Conservation (phyloP, 2,888 invertebrate species). For the Stictocephala bisonia region DNA sequence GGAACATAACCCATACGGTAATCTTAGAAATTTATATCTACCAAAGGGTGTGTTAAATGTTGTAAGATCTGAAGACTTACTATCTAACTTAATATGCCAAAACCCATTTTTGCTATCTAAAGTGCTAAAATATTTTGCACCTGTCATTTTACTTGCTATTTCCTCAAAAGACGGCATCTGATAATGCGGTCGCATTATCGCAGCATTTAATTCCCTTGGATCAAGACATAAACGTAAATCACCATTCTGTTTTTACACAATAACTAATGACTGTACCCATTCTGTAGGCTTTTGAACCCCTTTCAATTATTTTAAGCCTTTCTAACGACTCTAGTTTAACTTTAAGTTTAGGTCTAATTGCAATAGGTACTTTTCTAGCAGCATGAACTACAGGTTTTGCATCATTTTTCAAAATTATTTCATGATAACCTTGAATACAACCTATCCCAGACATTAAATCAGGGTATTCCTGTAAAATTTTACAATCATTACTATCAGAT, state of each 20-base stretch:
- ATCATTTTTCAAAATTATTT: slow-evolving; percentile 54
- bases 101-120: slow-evolving; percentile 52
- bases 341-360: slow-evolving; percentile 52
- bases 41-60: slow-evolving; percentile 60
- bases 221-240: slow-evolving; percentile 61
- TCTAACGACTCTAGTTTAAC: slow-evolving; percentile 53
- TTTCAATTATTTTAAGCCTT: slow-evolving; percentile 52
- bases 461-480: not conserved
- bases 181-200: slow-evolving; percentile 56
- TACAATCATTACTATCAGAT: not conserved
- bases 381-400: slow-evolving; percentile 44
- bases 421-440: slow-evolving; percentile 47
- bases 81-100: slow-evolving; percentile 57
- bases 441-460: slow-evolving; percentile 4
- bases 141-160: slow-evolving; percentile 56
- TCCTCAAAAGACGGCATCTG: slow-evolving; percentile 59
- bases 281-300: slow-evolving; percentile 59
- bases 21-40: slow-evolving; percentile 57
- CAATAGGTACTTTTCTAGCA: slow-evolving; percentile 53
- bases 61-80: slow-evolving; percentile 56
- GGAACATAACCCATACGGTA: slow-evolving; percentile 60
- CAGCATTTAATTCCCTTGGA: slow-evolving; percentile 59
- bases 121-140: slow-evolving; percentile 44
- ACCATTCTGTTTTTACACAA: slow-evolving; percentile 60
- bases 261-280: slow-evolving; percentile 62